These are phyloP conservation scores for Drosophila buzzatii DNA, from an alignment of 2,888 invertebrate species.

Conservation along the genomic window DNA sequence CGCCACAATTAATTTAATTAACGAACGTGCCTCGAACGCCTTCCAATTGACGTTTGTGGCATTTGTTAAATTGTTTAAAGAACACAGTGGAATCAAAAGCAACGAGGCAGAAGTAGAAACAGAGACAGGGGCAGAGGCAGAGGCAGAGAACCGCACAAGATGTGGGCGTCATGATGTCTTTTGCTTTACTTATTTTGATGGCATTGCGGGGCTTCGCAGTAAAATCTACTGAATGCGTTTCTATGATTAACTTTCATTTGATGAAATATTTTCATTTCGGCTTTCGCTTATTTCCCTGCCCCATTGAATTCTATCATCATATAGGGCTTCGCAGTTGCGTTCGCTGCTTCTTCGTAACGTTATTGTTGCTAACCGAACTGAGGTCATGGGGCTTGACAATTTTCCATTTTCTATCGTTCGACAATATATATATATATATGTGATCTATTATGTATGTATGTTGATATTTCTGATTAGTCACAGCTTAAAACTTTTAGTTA, in stretches of 20 bases:
- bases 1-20: slow-evolving; percentile 68
- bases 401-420: slow-evolving; percentile 24
- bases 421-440: background rate
- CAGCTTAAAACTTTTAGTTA: slow-evolving; percentile 16
- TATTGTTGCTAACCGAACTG: slow-evolving; percentile 45
- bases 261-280: slow-evolving; percentile 70
- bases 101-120: background rate
- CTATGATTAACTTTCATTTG: slow-evolving; percentile 72
- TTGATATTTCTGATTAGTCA: slow-evolving; percentile 29
- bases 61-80: slow-evolving; percentile 71
- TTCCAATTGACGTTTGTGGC: slow-evolving; percentile 59
- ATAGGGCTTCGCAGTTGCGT: slow-evolving; percentile 47
- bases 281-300: slow-evolving; percentile 36
- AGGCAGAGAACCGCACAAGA: slow-evolving; percentile 1
- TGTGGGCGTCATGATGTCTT: slow-evolving; percentile 54
- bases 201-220: slow-evolving; percentile 61
- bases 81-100: slow-evolving; percentile 16
- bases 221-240: slow-evolving; percentile 68
- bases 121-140: background rate
- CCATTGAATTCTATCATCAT: slow-evolving; percentile 20
- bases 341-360: background rate
- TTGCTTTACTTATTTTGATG: slow-evolving; percentile 60
- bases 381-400: slow-evolving; percentile 43
- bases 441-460: background rate
- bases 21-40: slow-evolving; percentile 60